A percentile compares a stretch with the other conserved stretches of the same genome.
Evolutionary conservation across 1,140 invertebrate species (phyloP).

Genomic region (Stegodyphus mimosarum): DNA sequence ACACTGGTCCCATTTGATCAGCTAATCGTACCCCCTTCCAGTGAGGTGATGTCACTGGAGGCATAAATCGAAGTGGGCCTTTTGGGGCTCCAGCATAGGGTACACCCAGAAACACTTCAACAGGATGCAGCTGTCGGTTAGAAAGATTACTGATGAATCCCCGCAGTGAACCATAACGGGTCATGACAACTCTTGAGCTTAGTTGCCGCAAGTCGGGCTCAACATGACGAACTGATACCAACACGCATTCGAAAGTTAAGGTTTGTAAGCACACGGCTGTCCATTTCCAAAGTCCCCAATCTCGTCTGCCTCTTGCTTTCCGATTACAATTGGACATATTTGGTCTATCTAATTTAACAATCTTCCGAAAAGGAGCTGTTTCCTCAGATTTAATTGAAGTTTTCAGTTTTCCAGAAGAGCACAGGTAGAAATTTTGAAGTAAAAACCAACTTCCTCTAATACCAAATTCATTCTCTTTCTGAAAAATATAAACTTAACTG

Average conservation of each 20-base stretch:
- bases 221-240: constrained; percentile 35
- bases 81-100: constrained; percentile 85
- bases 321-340: neutral
- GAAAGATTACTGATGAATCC: constrained; percentile 75
- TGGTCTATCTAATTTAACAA: neutral
- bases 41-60: constrained; percentile 76
- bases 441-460: neutral
- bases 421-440: neutral
- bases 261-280: constrained; percentile 11
- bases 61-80: constrained; percentile 77
- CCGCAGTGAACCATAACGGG: constrained; percentile 89
- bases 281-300: constrained; percentile 10
- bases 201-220: constrained; percentile 42
- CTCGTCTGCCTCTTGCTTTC: neutral
- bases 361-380: neutral
- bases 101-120: constrained; percentile 74
- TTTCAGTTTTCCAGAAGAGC: neutral
- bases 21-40: constrained; percentile 94
- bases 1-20: constrained; percentile 82
- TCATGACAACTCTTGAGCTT: constrained; percentile 79
- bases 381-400: neutral
- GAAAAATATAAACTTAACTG: neutral
- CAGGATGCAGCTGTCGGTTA: constrained; percentile 67
- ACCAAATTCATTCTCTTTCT: neutral
- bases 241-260: constrained; percentile 27